phyloP scores from a whole-genome alignment of 2,113 vertebrate species.

The Corvus moneduloides region DNA sequence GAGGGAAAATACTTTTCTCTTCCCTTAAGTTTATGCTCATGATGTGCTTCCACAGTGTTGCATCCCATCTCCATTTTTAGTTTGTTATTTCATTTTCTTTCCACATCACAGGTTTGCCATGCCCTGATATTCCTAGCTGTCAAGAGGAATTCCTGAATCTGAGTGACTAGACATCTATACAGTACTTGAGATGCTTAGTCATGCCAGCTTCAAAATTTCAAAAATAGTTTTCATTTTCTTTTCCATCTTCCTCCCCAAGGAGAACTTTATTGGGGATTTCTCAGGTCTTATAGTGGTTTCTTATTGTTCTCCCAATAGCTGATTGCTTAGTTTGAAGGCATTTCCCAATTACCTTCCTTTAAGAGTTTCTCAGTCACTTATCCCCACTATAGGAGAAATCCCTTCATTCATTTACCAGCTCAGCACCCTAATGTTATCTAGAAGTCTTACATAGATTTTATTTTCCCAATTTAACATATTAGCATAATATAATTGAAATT shows the following conservation, averaged over 20 bases:
- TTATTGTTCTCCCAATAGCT: neutral
- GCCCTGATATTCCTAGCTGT: neutral
- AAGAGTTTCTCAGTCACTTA: neutral
- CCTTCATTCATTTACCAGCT: neutral
- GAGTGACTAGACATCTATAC: neutral
- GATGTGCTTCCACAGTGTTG: neutral
- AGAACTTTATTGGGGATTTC: neutral
- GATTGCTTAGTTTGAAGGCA: neutral
- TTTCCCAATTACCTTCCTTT: neutral
- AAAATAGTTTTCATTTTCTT: neutral
- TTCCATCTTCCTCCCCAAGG: neutral
- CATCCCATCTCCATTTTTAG: neutral
- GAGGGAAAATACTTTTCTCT: neutral
- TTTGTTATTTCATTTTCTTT: neutral
- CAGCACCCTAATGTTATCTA: neutral
- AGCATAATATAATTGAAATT: conserved; percentile 53
- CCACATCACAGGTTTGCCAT: neutral
- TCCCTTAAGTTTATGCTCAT: neutral
- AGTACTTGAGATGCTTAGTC: neutral
- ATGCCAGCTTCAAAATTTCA: neutral
- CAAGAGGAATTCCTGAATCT: neutral
- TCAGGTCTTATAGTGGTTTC: neutral
- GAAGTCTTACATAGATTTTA: neutral
- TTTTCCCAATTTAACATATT: conserved; percentile 38
- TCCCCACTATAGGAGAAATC: neutral